phyloP scores from a whole-genome alignment of 2,797 vertebrate species.

The Sciaenops ocellatus region DNA sequence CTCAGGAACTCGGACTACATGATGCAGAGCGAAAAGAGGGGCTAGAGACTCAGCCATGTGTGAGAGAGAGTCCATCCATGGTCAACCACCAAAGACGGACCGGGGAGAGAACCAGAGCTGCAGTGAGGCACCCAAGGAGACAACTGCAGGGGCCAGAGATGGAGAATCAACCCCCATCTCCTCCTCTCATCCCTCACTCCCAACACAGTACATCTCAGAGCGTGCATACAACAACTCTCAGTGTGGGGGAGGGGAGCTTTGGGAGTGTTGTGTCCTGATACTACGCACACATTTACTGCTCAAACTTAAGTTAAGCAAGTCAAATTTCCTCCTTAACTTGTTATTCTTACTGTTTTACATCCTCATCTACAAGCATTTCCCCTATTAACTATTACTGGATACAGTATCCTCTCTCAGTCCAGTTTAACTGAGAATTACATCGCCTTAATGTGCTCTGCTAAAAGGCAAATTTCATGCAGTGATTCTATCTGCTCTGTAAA shows the following conservation, averaged over 20 bases:
- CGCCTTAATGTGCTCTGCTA: constrained; percentile 58
- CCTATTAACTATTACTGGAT: constrained; percentile 32
- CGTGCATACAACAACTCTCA: constrained; percentile 35
- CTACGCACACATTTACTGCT: constrained; percentile 48
- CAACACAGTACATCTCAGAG: constrained; percentile 52
- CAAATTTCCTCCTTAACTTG: constrained; percentile 10
- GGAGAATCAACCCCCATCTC: constrained; percentile 62
- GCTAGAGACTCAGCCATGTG: constrained; percentile 72
- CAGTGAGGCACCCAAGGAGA: constrained; percentile 57
- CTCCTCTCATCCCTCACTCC: constrained; percentile 61
- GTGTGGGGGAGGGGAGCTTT: constrained; percentile 67
- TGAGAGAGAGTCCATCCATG: constrained; percentile 71
- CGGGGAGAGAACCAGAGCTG: constrained; percentile 35
- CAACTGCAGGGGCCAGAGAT: constrained; percentile 62
- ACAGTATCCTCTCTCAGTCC: constrained; percentile 19
- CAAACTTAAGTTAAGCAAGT: constrained; percentile 47
- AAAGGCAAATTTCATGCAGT: constrained; percentile 74
- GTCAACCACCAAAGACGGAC: constrained; percentile 60
- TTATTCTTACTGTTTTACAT: constrained; percentile 33
- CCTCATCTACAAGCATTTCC: constrained; percentile 13
- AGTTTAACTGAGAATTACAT: constrained; percentile 30
- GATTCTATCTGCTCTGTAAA: constrained; percentile 79
- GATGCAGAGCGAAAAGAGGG: constrained; percentile 49
- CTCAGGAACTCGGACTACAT: constrained; percentile 47
- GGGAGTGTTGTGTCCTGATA: constrained; percentile 33